Percentiles rank a stretch among this genome's conserved stretches.
Evolutionary conservation across 2,797 vertebrate species (phyloP).

Genomic region (Hydrophis major): DNA sequence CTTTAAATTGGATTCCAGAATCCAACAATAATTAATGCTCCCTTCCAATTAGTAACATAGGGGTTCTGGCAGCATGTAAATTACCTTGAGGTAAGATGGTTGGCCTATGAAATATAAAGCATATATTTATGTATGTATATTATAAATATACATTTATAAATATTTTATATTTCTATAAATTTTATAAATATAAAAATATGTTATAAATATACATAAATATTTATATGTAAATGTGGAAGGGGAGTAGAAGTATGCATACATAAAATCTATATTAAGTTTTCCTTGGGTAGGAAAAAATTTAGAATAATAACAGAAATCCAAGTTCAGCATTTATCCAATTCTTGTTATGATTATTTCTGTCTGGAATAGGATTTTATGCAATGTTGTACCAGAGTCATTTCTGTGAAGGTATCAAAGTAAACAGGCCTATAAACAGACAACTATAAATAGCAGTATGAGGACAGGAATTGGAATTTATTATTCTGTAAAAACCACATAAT

Average conservation of each 20-base stretch:
- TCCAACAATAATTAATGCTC: neutral
- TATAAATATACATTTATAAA: no score
- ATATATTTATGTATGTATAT: no score
- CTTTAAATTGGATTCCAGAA: neutral
- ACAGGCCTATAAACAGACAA: neutral
- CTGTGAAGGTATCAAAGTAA: neutral
- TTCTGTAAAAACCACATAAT: neutral
- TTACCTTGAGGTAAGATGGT: neutral
- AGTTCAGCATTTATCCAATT: neutral
- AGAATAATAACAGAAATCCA: neutral
- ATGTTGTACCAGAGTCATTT: neutral
- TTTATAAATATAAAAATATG: neutral
- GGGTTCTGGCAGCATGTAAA: neutral
- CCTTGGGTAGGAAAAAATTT: neutral
- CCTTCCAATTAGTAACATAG: neutral
- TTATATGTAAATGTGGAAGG: neutral
- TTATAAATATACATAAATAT: neutral
- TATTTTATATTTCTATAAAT: no score
- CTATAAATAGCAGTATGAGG: neutral
- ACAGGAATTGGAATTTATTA: neutral
- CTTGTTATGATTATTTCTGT: neutral
- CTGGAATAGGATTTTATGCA: neutral
- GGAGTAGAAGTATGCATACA: no score
- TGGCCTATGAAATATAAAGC: neutral
- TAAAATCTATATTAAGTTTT: neutral